Base-by-base conservation (phyloP, 2,797 vertebrate genomes). In the Hybognathus amarus region DNA sequence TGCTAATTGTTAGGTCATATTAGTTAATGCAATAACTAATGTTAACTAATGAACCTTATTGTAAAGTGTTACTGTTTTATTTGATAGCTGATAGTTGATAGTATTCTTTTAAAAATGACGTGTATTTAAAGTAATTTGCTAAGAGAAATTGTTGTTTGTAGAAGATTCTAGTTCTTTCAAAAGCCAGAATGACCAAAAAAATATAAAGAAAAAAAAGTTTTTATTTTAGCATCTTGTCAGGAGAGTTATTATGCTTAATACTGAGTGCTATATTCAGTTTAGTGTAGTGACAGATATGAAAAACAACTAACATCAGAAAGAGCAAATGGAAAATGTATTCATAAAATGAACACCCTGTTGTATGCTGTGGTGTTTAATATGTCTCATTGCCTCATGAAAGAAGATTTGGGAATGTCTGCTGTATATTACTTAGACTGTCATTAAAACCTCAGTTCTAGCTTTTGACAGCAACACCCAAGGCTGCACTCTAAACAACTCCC, bases 401-500 rank as follows among this genome's bases (percentile, higher is more conserved):
- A 85, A 50, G 42, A 67, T 85, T 73, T 75, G 67, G 33, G 67
- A 54, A 87, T 90, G 82, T 89, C 10, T 47, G 73, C 76, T 83
- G 68, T 90, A 88, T 92, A 92, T 91, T 85, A 89, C 47, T 54
- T 24, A 47, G 67, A 90, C 22, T n/a, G 75, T 66, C 74, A 78
- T 86, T 38, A 70, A 90, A 90, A 87, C 74, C 70, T 86, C 38
- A 70, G 85, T 86, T 83, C 66, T 77, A 88, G 82, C 85, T 78
- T 83, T 84, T 77, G 84, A 85, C 83, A 8, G 86, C 87, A 89
- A 89, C 90, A 13, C 90, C 92, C 91, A 89, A 83, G 59, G 85
- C 79, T 87, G 87, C 88, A 80, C 82, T 22, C n/a, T 91, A 92
- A 91, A 92, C 87, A 91, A 56, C 47, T 87, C 50, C 75, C 74